Conservation (phyloP, 2,113 vertebrate genomes). For the Salvelinus sp. region DNA sequence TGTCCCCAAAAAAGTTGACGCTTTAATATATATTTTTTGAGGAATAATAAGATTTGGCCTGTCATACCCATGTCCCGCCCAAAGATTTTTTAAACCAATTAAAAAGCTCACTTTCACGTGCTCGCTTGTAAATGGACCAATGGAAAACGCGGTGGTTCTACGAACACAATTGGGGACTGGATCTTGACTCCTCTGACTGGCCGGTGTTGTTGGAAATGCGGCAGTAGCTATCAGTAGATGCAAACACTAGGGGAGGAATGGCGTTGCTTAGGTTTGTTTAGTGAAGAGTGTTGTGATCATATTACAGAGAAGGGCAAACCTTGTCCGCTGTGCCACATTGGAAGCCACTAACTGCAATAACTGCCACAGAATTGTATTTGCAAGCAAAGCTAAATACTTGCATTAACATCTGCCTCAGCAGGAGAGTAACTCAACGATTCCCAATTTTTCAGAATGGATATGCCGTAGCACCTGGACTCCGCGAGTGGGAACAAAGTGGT, state of each 20-base stretch:
- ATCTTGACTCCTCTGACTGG: constrained; percentile 25
- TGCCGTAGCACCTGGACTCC: background rate
- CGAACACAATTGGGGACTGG: background rate
- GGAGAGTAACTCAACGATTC: background rate
- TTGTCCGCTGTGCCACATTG: constrained; percentile 15
- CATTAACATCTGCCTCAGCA: background rate
- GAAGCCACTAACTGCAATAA: constrained; percentile 12
- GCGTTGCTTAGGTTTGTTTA: constrained; percentile 48
- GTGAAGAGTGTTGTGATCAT: constrained; percentile 43
- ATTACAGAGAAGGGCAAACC: constrained; percentile 41
- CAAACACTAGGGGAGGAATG: constrained; percentile 40
- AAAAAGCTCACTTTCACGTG: background rate
- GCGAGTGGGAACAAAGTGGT: constrained; percentile 15
- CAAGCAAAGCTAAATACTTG: background rate
- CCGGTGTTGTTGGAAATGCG: constrained; percentile 41
- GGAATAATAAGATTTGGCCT: background rate
- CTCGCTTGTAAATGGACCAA: constrained; percentile 12
- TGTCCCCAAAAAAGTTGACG: background rate
- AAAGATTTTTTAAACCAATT: constrained; percentile 12
- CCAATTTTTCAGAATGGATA: background rate
- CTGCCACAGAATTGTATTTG: constrained; percentile 12
- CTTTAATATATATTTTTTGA: background rate
- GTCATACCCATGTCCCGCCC: constrained; percentile 7
- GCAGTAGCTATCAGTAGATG: constrained; percentile 29
- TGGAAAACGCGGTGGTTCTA: constrained; percentile 9